Evolutionary conservation across 2,113 vertebrate genomes (phyloP).

Genomic region (Orientallactaga bullata): DNA sequence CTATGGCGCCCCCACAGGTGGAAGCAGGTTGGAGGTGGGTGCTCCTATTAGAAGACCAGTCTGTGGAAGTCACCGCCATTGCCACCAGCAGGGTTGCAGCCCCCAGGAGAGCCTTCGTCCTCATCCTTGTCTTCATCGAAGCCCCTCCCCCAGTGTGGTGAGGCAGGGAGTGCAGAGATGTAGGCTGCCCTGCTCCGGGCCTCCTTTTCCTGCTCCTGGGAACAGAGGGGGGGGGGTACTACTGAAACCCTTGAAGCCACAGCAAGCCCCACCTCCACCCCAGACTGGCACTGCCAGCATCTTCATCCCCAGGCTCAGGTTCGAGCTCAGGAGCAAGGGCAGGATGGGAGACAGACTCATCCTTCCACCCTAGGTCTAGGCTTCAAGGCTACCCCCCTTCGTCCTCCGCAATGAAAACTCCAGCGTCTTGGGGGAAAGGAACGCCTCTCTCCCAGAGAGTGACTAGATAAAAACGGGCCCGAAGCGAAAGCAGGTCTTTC

Average conservation of each 20-base stretch:
- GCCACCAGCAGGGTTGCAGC: slow-evolving; percentile 85
- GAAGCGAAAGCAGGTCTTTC: not conserved
- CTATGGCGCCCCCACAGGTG: not conserved
- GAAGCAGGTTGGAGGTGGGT: not conserved
- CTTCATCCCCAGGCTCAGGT: not conserved
- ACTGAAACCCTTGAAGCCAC: not conserved
- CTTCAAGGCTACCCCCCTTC: not conserved
- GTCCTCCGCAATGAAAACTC: not conserved
- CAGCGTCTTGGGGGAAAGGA: not conserved
- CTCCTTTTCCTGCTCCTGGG: slow-evolving; percentile 91
- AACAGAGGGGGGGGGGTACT: not conserved
- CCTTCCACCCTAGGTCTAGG: not conserved
- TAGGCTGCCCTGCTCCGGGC: slow-evolving; percentile 87
- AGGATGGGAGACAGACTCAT: not conserved
- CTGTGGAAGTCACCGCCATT: slow-evolving; percentile 86
- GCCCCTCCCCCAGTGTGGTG: slow-evolving; percentile 88
- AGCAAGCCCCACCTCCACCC: fast-evolving
- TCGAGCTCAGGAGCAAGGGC: not conserved
- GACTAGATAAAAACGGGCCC: not conserved
- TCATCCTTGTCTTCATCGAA: slow-evolving; percentile 89
- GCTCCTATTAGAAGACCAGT: slow-evolving; percentile 86
- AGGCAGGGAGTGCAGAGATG: slow-evolving; percentile 86
- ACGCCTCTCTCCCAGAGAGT: too few species aligned
- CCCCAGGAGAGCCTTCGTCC: slow-evolving; percentile 84
- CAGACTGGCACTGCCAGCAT: not conserved